Percentiles rank a stretch among this genome's conserved stretches.
Conservation (phyloP, 2,888 invertebrate species). For the Nycteola revayana region DNA sequence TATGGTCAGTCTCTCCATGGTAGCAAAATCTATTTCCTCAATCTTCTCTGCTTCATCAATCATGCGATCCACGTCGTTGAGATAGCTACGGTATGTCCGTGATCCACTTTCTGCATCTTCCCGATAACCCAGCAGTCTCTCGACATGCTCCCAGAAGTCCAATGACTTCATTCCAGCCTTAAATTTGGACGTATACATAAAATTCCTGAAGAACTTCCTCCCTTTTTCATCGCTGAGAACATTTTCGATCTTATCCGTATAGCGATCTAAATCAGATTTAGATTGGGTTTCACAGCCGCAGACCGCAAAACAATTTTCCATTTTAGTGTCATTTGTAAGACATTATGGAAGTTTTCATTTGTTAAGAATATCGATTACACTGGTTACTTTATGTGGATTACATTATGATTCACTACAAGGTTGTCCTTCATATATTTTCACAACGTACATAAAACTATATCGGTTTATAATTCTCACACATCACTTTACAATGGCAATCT, state of each 20-base stretch:
- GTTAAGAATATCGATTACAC: slow-evolving; percentile 55
- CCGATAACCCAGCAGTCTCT: slow-evolving; percentile 55
- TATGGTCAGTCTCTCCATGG: slow-evolving; percentile 60
- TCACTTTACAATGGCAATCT: too few species aligned
- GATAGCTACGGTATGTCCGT: slow-evolving; percentile 44
- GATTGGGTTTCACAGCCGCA: slow-evolving; percentile 72
- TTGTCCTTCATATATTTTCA: too few species aligned
- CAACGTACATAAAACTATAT: neutral
- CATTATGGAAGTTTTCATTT: slow-evolving; percentile 42
- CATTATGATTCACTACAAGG: slow-evolving; percentile 9
- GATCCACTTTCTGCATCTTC: slow-evolving; percentile 57
- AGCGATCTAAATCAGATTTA: slow-evolving; percentile 74
- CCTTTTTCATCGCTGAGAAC: slow-evolving; percentile 73
- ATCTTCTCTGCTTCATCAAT: slow-evolving; percentile 66
- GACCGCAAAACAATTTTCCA: slow-evolving; percentile 75
- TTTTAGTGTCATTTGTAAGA: slow-evolving; percentile 53
- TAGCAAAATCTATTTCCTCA: slow-evolving; percentile 68
- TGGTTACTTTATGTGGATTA: slow-evolving; percentile 12
- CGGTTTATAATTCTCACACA: neutral
- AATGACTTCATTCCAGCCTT: slow-evolving; percentile 60
- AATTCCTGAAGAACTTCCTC: slow-evolving; percentile 67
- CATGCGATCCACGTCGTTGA: slow-evolving; percentile 55
- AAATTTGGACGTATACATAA: slow-evolving; percentile 69
- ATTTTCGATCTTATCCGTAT: slow-evolving; percentile 77
- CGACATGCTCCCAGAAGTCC: slow-evolving; percentile 68